phyloP scores from a whole-genome alignment of 2,113 vertebrate species.

The Xerus inauris region DNA sequence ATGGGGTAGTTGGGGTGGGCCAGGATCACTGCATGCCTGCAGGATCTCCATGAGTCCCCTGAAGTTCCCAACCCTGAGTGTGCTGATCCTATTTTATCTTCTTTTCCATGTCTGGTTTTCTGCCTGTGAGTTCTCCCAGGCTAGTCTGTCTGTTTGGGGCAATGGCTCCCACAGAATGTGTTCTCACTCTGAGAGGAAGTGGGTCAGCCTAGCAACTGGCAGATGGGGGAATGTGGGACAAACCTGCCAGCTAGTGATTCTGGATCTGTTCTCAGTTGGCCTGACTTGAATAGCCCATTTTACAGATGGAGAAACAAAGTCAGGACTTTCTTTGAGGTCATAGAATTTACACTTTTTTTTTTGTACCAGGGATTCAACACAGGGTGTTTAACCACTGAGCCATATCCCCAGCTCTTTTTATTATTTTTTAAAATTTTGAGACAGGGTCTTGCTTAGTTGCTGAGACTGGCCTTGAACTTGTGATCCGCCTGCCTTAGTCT shows the following conservation, averaged over 20 bases:
- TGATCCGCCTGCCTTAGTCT: no score
- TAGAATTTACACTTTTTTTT: no score
- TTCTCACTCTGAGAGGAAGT: no score
- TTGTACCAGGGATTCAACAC: no score
- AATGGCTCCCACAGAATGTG: fast-evolving
- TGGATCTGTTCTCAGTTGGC: neutral
- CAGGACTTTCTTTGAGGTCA: neutral
- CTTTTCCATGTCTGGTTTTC: neutral
- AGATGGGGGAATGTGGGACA: fast-evolving
- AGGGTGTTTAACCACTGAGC: no score
- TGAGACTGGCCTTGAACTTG: no score
- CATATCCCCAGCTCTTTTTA: no score
- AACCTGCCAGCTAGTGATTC: neutral
- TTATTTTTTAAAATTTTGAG: no score
- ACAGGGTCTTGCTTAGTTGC: no score
- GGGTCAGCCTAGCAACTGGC: neutral
- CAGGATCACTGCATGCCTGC: neutral
- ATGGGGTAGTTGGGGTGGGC: no score
- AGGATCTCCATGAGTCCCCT: neutral
- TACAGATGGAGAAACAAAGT: neutral
- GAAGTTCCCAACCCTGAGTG: fast-evolving
- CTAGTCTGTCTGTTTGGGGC: neutral
- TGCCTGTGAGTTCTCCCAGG: neutral
- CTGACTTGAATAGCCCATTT: no score
- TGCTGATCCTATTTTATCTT: neutral